These are phyloP conservation scores for Tyrophagus putrescentiae DNA, from an alignment of 1,140 invertebrate species.

Conservation along the genomic window DNA sequence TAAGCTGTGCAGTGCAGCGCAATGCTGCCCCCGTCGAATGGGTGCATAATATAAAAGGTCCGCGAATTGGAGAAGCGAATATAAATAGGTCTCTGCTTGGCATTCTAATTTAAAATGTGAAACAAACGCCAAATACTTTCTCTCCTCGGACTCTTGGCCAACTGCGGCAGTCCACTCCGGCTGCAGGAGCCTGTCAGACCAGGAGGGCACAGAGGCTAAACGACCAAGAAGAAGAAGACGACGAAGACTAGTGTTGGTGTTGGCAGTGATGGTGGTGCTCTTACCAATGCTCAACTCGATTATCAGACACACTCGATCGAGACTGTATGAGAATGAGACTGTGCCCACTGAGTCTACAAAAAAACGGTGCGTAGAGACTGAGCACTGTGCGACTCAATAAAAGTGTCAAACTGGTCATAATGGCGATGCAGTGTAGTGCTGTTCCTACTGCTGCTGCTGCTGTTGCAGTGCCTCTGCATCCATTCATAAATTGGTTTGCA, in stretches of 20 bases:
- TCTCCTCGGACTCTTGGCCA: background rate
- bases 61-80: background rate
- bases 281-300: too few relatives aligned
- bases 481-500: slow-evolving; percentile 14
- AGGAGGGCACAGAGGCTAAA: background rate
- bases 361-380: background rate
- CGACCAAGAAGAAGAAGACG: background rate
- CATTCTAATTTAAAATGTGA: slow-evolving; percentile 9
- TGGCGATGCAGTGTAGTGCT: too few relatives aligned
- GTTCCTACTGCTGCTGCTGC: background rate
- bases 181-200: too few relatives aligned
- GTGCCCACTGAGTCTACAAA: too few relatives aligned
- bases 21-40: too few relatives aligned
- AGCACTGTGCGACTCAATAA: slow-evolving; percentile 4
- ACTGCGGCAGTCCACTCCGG: background rate
- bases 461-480: background rate
- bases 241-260: too few relatives aligned
- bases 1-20: too few relatives aligned
- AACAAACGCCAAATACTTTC: too few relatives aligned
- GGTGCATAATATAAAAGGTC: slow-evolving; percentile 10
- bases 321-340: too few relatives aligned
- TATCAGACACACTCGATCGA: too few relatives aligned
- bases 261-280: too few relatives aligned
- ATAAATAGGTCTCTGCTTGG: background rate
- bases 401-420: background rate